phyloP scores from a whole-genome alignment of 2,113 vertebrate genomes.

The Opisthocomus hoazin region DNA sequence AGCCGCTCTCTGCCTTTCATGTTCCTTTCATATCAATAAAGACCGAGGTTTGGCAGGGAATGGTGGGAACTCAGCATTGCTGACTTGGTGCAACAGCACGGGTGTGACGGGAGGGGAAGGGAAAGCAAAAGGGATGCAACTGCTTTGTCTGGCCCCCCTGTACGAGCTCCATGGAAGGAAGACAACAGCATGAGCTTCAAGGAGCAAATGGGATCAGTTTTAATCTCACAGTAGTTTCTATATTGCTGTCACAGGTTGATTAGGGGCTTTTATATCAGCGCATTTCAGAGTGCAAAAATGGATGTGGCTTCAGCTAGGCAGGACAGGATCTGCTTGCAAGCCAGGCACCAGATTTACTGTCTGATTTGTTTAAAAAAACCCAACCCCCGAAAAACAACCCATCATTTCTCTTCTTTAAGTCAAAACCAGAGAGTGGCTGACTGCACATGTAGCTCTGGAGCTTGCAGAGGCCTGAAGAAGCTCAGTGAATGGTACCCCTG shows the following conservation, averaged over 20 bases:
- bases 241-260: background rate
- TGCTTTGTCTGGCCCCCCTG: background rate
- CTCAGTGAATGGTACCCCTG: background rate
- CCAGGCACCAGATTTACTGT: background rate
- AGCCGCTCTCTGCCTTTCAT: background rate
- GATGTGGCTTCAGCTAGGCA: background rate
- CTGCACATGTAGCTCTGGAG: background rate
- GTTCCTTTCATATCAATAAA: background rate
- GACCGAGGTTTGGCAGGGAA: background rate
- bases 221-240: background rate
- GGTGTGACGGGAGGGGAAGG: background rate
- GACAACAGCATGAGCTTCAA: background rate
- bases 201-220: background rate
- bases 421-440: accelerated
- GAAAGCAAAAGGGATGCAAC: background rate
- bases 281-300: background rate
- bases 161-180: background rate
- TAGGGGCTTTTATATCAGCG: background rate
- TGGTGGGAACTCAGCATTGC: background rate
- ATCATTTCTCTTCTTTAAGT: background rate
- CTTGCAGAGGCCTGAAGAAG: background rate
- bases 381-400: background rate
- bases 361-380: background rate
- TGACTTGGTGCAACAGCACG: background rate
- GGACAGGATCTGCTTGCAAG: background rate